phyloP scores from a whole-genome alignment of 2,797 vertebrate genomes.

The Rhinatrema bivittatum region DNA sequence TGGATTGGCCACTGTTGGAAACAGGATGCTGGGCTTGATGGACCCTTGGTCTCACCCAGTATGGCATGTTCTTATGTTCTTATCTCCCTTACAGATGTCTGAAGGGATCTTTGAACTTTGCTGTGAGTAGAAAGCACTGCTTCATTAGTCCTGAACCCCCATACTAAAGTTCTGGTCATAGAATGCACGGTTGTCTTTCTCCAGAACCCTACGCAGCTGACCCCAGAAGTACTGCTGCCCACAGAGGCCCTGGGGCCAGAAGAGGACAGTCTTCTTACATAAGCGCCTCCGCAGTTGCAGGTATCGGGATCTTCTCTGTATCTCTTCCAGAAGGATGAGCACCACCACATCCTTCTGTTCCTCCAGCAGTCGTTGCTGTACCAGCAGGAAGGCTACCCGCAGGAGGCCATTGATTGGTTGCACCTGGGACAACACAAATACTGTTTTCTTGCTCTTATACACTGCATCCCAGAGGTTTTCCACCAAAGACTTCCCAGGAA shows the following conservation, averaged over 20 bases:
- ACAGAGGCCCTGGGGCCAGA: constrained; percentile 69
- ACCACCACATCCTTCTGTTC: constrained; percentile 74
- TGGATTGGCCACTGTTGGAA: too few relatives aligned
- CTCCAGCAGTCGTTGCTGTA: constrained; percentile 79
- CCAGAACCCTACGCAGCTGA: constrained; percentile 52
- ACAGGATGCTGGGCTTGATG: too few relatives aligned
- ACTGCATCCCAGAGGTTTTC: constrained; percentile 77
- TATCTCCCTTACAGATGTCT: too few relatives aligned
- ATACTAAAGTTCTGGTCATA: constrained; percentile 73
- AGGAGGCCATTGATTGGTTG: constrained; percentile 55
- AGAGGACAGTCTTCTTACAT: constrained; percentile 70
- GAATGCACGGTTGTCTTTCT: constrained; percentile 61
- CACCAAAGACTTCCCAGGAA: constrained; percentile 68
- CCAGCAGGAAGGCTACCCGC: constrained; percentile 74
- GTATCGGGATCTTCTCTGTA: constrained; percentile 68
- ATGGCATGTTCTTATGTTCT: too few relatives aligned
- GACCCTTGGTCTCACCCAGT: too few relatives aligned
- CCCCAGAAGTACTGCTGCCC: constrained; percentile 78
- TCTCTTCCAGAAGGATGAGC: constrained; percentile 62
- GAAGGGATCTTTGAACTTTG: too few relatives aligned
- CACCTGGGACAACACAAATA: constrained; percentile 71
- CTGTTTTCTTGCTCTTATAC: constrained; percentile 65
- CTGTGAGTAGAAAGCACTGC: too few relatives aligned
- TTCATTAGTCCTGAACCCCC: too few relatives aligned
- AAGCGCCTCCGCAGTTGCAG: constrained; percentile 73